These are phyloP conservation scores for Onychomys leucogaster DNA, from an alignment of 2,797 vertebrate species.

Conservation along the genomic window DNA sequence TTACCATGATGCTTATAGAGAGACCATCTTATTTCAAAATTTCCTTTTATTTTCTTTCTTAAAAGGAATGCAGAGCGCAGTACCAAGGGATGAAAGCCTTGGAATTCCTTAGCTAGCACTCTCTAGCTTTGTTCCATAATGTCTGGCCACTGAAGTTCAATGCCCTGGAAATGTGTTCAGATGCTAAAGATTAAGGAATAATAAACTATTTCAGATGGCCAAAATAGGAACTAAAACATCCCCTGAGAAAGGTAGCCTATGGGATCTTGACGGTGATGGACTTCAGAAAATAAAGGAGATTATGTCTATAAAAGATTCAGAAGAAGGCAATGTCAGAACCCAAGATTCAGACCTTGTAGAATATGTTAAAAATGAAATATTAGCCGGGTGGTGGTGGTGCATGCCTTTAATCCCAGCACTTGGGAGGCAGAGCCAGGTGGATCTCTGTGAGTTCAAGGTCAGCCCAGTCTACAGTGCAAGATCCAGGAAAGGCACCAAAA, in stretches of 20 bases:
- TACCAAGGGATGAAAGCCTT: neutral
- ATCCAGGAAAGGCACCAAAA: too few relatives aligned
- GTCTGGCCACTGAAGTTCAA: neutral
- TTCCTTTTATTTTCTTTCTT: neutral
- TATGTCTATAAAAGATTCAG: fast-evolving
- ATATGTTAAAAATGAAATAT: neutral
- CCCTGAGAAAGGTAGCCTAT: neutral
- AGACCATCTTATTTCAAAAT: neutral
- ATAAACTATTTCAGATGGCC: neutral
- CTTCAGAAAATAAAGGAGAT: neutral
- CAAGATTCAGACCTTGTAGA: neutral
- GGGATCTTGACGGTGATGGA: fast-evolving
- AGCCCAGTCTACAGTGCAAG: too few relatives aligned
- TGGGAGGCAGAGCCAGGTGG: too few relatives aligned
- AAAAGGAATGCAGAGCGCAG: fast-evolving
- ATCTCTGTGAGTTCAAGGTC: too few relatives aligned
- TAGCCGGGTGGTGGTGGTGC: too few relatives aligned
- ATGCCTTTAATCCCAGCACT: too few relatives aligned
- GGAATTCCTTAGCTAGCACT: neutral
- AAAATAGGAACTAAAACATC: neutral
- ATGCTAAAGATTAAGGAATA: neutral
- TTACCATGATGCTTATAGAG: neutral
- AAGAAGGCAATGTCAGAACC: neutral
- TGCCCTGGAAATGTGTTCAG: neutral
- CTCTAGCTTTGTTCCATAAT: neutral